Conservation (phyloP, 2,113 vertebrate genomes). For the Tenrec ecaudatus region DNA sequence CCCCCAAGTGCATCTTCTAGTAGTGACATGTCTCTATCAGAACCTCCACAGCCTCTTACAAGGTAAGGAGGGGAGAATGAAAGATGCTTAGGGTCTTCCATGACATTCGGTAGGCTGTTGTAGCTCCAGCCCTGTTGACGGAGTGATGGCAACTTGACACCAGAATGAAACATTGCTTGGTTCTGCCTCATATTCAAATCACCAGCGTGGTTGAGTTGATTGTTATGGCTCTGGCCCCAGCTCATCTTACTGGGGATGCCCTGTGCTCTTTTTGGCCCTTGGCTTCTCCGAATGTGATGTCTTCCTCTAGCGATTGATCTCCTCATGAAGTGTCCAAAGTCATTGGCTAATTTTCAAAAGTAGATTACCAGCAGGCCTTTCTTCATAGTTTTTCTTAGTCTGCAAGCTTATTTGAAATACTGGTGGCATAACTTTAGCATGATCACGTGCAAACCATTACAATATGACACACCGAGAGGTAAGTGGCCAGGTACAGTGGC, state of each 20-base stretch:
- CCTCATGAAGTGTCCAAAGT: not conserved
- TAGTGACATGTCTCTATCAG: conserved; percentile 95
- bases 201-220: not conserved
- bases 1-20: conserved; percentile 95
- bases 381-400: not conserved
- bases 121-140: not conserved
- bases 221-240: not conserved
- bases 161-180: not conserved
- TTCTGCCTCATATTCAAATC: not conserved
- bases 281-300: not conserved
- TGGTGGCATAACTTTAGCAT: not conserved
- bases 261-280: not conserved
- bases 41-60: conserved; percentile 88
- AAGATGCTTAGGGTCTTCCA: not conserved
- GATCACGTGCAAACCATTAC: not conserved
- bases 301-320: not conserved
- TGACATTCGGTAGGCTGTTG: not conserved
- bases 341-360: not conserved
- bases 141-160: not conserved
- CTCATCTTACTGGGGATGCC: not conserved
- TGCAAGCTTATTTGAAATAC: not conserved
- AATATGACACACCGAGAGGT: not conserved
- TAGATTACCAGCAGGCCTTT: not conserved
- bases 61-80: conserved; percentile 87
- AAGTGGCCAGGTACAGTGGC: not conserved